phyloP scores from a whole-genome alignment of 1,140 invertebrate species.

The Neodiprion fabricii region DNA sequence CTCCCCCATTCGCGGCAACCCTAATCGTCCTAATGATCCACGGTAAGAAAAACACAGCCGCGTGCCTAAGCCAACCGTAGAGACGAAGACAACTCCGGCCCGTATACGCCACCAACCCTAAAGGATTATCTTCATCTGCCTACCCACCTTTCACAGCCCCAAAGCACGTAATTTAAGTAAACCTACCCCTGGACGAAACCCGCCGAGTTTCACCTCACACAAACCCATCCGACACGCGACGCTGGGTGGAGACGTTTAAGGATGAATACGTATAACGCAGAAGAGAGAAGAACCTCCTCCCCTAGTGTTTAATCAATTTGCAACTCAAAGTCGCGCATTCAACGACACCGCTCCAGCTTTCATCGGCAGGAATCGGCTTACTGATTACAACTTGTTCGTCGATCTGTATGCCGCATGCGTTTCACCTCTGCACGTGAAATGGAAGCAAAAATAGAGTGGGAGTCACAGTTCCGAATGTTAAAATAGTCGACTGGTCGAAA shows the following conservation, averaged over 20 bases:
- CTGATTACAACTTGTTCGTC: too few relatives aligned
- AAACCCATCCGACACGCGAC: too few relatives aligned
- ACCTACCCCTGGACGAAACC: not conserved
- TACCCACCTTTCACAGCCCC: conserved; percentile 26
- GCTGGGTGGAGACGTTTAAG: too few relatives aligned
- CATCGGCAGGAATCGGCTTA: too few relatives aligned
- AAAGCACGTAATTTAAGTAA: conserved; percentile 7
- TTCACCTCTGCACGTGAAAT: too few relatives aligned
- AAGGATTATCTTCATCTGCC: conserved; percentile 36
- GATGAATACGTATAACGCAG: too few relatives aligned
- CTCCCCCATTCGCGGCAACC: conserved; percentile 52
- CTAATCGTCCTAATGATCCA: conserved; percentile 62
- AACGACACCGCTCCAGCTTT: too few relatives aligned
- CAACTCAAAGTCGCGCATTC: not conserved
- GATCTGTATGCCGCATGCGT: too few relatives aligned
- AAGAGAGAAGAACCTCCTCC: too few relatives aligned
- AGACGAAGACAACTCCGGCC: conserved; percentile 34
- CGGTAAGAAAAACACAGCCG: conserved; percentile 59
- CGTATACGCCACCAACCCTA: conserved; percentile 16
- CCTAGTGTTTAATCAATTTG: not conserved
- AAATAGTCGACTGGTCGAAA: too few relatives aligned
- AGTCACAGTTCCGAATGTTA: too few relatives aligned
- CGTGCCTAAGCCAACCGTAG: conserved; percentile 55
- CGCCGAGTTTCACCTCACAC: not conserved
- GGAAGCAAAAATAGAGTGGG: too few relatives aligned